phyloP scores from a whole-genome alignment of 1,140 invertebrate genomes.

The Lordiphosa mommai region DNA sequence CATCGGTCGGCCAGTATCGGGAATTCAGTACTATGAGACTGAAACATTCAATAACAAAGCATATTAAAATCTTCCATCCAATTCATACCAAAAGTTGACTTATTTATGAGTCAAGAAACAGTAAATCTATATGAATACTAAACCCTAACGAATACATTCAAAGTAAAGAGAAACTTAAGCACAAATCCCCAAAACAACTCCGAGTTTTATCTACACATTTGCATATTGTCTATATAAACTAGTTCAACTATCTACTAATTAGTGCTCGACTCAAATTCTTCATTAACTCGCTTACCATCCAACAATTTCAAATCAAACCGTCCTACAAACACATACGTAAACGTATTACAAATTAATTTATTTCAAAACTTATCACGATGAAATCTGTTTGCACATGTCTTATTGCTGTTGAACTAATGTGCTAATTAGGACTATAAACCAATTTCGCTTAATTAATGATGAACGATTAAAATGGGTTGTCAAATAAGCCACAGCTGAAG shows the following conservation, averaged over 20 bases:
- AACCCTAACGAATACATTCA: too few relatives aligned
- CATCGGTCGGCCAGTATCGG: too few relatives aligned
- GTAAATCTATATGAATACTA: too few relatives aligned
- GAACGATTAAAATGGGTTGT: conserved; percentile 52
- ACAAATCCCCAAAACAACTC: too few relatives aligned
- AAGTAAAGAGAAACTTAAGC: too few relatives aligned
- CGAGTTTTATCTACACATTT: too few relatives aligned
- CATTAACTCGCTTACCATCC: background rate
- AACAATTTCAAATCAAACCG: conserved; percentile 27
- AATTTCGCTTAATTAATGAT: conserved; percentile 63
- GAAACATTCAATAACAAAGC: too few relatives aligned
- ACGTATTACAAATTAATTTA: conserved; percentile 32
- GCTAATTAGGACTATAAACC: conserved; percentile 53
- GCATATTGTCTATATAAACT: too few relatives aligned
- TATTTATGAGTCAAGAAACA: too few relatives aligned
- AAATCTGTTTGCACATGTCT: conserved; percentile 10
- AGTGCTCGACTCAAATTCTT: background rate
- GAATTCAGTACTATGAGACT: too few relatives aligned
- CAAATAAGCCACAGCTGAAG: conserved; percentile 27
- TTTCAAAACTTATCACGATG: conserved; percentile 54
- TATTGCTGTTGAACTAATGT: conserved; percentile 20
- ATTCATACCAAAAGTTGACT: too few relatives aligned
- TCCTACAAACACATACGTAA: conserved; percentile 9
- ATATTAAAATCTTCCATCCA: too few relatives aligned
- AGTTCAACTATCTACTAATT: background rate